These are phyloP conservation scores for Drosophila tripunctata DNA, from an alignment of 2,888 invertebrate species.

Conservation along the genomic window DNA sequence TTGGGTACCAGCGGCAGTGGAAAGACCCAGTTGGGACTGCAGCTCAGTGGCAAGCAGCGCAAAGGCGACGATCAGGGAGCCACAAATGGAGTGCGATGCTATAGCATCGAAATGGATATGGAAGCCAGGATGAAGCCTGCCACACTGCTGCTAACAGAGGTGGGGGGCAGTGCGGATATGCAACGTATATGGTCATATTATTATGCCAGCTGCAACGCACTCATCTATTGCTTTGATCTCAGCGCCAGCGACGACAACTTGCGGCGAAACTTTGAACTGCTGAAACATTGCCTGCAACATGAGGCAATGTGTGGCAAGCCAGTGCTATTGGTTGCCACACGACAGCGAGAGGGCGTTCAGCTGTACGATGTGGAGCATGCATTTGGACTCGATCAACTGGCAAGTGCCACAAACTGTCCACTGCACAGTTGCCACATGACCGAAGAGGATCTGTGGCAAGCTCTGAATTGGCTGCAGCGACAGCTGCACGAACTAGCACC, in stretches of 20 bases:
- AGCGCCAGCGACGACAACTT: conserved; percentile 58
- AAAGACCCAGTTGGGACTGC: conserved; percentile 81
- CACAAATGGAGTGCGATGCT: conserved; percentile 82
- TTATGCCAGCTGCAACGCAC: conserved; percentile 59
- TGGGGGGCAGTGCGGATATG: conserved; percentile 82
- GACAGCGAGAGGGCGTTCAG: conserved; percentile 70
- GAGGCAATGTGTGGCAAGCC: conserved; percentile 77
- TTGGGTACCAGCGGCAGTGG: conserved; percentile 79
- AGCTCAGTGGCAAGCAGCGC: conserved; percentile 63
- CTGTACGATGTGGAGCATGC: conserved; percentile 81
- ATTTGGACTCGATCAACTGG: conserved; percentile 75
- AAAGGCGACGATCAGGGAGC: conserved; percentile 55
- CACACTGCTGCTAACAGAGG: conserved; percentile 77
- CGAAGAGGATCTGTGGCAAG: conserved; percentile 28
- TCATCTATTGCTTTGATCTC: conserved; percentile 81
- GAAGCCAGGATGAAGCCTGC: not conserved
- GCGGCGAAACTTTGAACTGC: conserved; percentile 58
- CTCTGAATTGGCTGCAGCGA: conserved; percentile 58
- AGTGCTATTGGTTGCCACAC: conserved; percentile 77
- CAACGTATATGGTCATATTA: conserved; percentile 83
- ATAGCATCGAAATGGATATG: conserved; percentile 34
- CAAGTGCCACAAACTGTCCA: conserved; percentile 59
- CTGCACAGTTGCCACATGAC: conserved; percentile 64
- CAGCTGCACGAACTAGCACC: conserved; percentile 55
- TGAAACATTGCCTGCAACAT: conserved; percentile 68